These are phyloP conservation scores for Lordiphosa andalusiaca DNA, from an alignment of 2,888 invertebrate genomes.

Conservation along the genomic window DNA sequence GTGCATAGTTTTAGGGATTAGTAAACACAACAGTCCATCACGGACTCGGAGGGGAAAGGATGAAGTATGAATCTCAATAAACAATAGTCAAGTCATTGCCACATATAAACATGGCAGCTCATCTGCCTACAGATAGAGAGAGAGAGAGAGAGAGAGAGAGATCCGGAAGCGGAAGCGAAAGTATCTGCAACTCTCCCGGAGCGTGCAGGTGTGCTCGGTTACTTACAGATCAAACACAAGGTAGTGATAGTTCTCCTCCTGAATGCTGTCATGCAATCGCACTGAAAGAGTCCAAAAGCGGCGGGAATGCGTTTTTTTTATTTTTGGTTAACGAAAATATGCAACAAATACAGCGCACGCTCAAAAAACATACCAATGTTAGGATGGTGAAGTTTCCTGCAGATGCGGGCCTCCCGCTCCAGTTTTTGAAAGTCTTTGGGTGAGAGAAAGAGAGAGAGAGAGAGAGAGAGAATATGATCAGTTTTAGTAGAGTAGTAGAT, in stretches of 20 bases:
- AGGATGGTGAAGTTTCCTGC: conserved; percentile 98
- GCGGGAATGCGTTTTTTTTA: not conserved
- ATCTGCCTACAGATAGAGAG: not conserved
- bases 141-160: no score
- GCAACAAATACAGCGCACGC: not conserved
- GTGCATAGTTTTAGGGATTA: conserved; percentile 17
- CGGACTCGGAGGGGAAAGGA: conserved; percentile 52
- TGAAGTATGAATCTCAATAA: conserved; percentile 73
- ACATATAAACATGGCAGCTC: conserved; percentile 15
- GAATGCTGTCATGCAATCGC: conserved; percentile 99
- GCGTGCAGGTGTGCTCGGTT: conserved; percentile 49
- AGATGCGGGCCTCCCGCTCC: conserved; percentile 99
- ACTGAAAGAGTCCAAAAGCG: conserved; percentile 83
- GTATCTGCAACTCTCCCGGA: conserved; percentile 2
- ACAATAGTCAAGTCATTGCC: conserved; percentile 73
- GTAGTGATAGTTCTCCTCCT: conserved; percentile 99
- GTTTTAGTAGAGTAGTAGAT: no score
- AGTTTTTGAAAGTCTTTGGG: conserved; percentile 97
- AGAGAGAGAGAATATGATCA: no score
- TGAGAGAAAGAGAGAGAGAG: no score
- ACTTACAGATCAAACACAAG: conserved; percentile 99
- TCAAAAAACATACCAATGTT: conserved; percentile 91
- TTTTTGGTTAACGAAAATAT: not conserved
- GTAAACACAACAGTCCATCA: conserved; percentile 14
- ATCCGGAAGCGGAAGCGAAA: conserved; percentile 1